Evolutionary conservation across 2,888 invertebrate genomes (phyloP), one percentile per base, ranked within the genome.

Genomic region (Melinaea menophilus): DNA sequence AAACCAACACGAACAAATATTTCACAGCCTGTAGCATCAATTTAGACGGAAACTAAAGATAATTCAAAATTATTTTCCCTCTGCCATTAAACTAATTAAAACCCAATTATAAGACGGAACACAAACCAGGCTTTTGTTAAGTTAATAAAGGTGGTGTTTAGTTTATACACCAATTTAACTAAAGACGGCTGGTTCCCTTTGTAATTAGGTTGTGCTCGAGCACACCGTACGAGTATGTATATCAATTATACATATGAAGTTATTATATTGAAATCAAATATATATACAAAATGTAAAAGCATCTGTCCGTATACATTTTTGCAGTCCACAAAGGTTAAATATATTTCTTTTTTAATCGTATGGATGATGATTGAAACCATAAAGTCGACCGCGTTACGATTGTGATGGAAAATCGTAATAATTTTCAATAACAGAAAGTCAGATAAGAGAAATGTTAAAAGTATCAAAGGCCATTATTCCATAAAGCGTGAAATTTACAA

Each of bases 401-500:
- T 41, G 9, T 41, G 41, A 41, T 41, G 41, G 41, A 41, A 41
- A 7, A 41, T 41, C 9, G 41, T 41, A 41, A 41, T 41, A 41
- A 41, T 41, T 41, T 41, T 41, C 41, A 41, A 41, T 41, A 41
- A 41, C 41, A 41, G 41, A 41, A 41, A 41, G 41, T 41, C 41
- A 41, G 41, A 41, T 41, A 41, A 41, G 9, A 2, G 41, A 41
- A 41, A 41, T 41, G 41, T 56, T 56, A 56, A 56, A 56, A 56
- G 61, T 58, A 61, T 59, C 56, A 61, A 55, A 48, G 47, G 56
- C 56, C 47, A 46, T 47, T 48, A 59, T 13, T 22, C 22, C 37
- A 12, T 59, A 35, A 34, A 55, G 33, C 61, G 58, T 58, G 12
- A 60, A 62, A 67, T 66, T 62, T 62, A 62, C 41, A 61, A 48